These are phyloP conservation scores for Morpho deidamia DNA, from an alignment of 2,888 invertebrate genomes.

Conservation along the genomic window DNA sequence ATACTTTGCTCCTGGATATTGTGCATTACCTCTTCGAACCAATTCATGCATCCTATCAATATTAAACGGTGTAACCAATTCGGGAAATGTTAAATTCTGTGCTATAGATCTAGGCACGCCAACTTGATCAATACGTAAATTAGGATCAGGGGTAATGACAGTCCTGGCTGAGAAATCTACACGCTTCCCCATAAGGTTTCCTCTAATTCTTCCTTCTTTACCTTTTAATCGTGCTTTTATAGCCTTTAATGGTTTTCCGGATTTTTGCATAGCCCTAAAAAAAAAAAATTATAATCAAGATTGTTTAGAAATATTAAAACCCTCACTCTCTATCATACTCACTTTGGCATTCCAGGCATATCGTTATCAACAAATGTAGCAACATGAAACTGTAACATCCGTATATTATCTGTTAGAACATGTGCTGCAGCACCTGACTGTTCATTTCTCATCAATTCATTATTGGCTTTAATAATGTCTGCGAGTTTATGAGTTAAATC, in stretches of 20 bases:
- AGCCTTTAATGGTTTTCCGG: constrained; percentile 98
- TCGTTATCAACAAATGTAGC: constrained; percentile 99
- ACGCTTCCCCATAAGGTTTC: constrained; percentile 99
- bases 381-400: constrained; percentile 98
- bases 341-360: constrained; percentile 97
- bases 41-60: constrained; percentile 96
- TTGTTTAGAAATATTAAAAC: not conserved
- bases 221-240: constrained; percentile 97
- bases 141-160: constrained; percentile 98
- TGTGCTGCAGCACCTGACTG: constrained; percentile 98
- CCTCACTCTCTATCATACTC: constrained; percentile 27
- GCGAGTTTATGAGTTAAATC: constrained; percentile 99
- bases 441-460: constrained; percentile 96
- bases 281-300: constrained; percentile 13
- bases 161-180: constrained; percentile 99
- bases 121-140: constrained; percentile 96
- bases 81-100: constrained; percentile 99
- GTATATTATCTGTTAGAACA: constrained; percentile 97
- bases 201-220: constrained; percentile 99
- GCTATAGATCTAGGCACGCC: constrained; percentile 99
- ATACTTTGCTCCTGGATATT: constrained; percentile 99
- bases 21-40: constrained; percentile 97
- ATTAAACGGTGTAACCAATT: constrained; percentile 99
- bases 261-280: constrained; percentile 97
- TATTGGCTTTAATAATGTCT: constrained; percentile 99